Conservation (phyloP, 1,140 invertebrate species). For the Brachionus rotundiformis region DNA sequence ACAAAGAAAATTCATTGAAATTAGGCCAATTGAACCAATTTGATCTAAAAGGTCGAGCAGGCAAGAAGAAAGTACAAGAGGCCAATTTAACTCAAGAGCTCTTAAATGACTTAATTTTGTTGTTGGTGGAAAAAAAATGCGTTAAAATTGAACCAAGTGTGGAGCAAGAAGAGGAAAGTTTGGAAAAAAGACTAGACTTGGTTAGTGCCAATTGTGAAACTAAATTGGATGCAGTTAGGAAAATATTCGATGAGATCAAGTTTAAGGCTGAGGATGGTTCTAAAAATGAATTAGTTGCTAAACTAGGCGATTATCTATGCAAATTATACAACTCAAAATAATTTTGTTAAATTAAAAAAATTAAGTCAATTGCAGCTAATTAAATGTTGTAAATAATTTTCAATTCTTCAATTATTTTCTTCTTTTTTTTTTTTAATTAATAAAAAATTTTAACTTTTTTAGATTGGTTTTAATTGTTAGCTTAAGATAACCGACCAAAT, state of each 20-base stretch:
- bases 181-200: neutral
- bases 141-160: neutral
- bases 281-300: neutral
- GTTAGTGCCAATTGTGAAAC: neutral
- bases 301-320: neutral
- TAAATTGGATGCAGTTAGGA: neutral
- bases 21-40: neutral
- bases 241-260: neutral
- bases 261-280: neutral
- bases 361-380: neutral
- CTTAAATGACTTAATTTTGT: neutral
- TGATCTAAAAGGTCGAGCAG: neutral
- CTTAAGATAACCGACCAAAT: too few species aligned
- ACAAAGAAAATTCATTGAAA: constrained; percentile 7
- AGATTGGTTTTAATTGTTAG: neutral
- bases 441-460: neutral
- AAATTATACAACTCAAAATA: neutral
- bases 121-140: constrained; percentile 11
- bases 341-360: neutral
- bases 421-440: neutral
- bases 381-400: neutral
- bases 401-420: neutral
- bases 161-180: neutral
- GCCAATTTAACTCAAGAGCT: neutral
- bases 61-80: neutral